Conservation (phyloP, 2,888 invertebrate species). For the Lycophotia porphyrea region DNA sequence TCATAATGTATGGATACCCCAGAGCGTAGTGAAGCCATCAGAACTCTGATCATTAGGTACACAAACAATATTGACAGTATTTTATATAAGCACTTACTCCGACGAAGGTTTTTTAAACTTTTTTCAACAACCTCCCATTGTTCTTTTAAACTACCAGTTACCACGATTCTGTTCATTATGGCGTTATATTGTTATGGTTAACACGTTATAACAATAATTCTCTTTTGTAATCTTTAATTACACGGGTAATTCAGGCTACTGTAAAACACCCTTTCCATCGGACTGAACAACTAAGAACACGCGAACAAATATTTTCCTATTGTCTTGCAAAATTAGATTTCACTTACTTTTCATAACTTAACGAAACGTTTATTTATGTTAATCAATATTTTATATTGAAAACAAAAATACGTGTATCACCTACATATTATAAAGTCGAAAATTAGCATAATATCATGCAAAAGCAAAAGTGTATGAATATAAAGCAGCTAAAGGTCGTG, state of each 20-base stretch:
- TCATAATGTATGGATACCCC: slow-evolving; percentile 33
- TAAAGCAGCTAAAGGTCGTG: slow-evolving; percentile 21
- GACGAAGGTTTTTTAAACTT: slow-evolving; percentile 71
- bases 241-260: slow-evolving; percentile 34
- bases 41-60: slow-evolving; percentile 39
- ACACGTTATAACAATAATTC: slow-evolving; percentile 54
- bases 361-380: too few relatives aligned
- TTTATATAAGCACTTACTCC: slow-evolving; percentile 46
- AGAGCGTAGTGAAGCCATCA: slow-evolving; percentile 27
- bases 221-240: slow-evolving; percentile 57
- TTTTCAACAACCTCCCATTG: slow-evolving; percentile 76
- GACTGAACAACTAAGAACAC: slow-evolving; percentile 39
- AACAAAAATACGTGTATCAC: slow-evolving; percentile 5
- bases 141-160: slow-evolving; percentile 71
- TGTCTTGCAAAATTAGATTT: slow-evolving; percentile 44
- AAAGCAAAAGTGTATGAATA: slow-evolving; percentile 3
- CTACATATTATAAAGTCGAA: slow-evolving; percentile 12
- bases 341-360: neutral
- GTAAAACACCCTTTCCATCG: slow-evolving; percentile 31
- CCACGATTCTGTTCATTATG: slow-evolving; percentile 68
- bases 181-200: slow-evolving; percentile 62
- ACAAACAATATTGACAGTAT: slow-evolving; percentile 62
- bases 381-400: neutral
- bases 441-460: slow-evolving; percentile 23
- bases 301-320: slow-evolving; percentile 46